These are phyloP conservation scores for Ceyx cyanopectus DNA, from an alignment of 2,113 vertebrate species.

Conservation along the genomic window DNA sequence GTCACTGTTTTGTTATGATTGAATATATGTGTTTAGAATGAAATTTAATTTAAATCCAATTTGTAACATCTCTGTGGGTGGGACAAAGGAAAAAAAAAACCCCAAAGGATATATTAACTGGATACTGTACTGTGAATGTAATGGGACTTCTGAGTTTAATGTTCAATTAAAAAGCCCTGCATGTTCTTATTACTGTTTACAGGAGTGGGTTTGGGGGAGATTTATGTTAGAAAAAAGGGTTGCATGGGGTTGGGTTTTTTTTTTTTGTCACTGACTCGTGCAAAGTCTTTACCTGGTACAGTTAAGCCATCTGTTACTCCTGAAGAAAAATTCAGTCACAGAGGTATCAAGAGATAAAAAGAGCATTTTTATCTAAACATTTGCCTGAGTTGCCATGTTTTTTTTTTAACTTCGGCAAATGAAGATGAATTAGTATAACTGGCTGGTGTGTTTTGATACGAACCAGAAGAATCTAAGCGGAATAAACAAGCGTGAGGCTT, in stretches of 20 bases:
- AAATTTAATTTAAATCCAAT: slow-evolving; percentile 79
- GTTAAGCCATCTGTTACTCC: slow-evolving; percentile 20
- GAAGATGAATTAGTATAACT: slow-evolving; percentile 53
- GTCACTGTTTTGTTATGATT: slow-evolving; percentile 71
- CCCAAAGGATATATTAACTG: slow-evolving; percentile 54
- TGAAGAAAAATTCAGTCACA: slow-evolving; percentile 43
- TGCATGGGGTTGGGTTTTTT: background rate
- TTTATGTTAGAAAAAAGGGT: slow-evolving; percentile 46
- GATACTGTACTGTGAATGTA: slow-evolving; percentile 34
- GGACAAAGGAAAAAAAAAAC: slow-evolving; percentile 33
- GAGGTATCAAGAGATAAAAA: slow-evolving; percentile 32
- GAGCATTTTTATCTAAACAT: slow-evolving; percentile 3
- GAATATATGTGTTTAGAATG: slow-evolving; percentile 72
- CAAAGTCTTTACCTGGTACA: slow-evolving; percentile 23
- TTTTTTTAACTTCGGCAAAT: slow-evolving; percentile 47
- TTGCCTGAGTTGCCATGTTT: slow-evolving; percentile 30
- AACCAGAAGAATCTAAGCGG: slow-evolving; percentile 32
- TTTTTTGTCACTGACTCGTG: slow-evolving; percentile 12
- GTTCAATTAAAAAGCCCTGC: slow-evolving; percentile 49
- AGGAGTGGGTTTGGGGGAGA: slow-evolving; percentile 35
- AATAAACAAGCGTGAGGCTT: slow-evolving; percentile 5
- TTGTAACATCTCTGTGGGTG: slow-evolving; percentile 73
- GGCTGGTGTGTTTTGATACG: slow-evolving; percentile 3
- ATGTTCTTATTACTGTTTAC: slow-evolving; percentile 62
- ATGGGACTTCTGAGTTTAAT: slow-evolving; percentile 46